A percentile compares a stretch with the other conserved stretches of the same genome.
phyloP scores from a whole-genome alignment of 2,113 vertebrate genomes.

The Mormyrus lacerda region DNA sequence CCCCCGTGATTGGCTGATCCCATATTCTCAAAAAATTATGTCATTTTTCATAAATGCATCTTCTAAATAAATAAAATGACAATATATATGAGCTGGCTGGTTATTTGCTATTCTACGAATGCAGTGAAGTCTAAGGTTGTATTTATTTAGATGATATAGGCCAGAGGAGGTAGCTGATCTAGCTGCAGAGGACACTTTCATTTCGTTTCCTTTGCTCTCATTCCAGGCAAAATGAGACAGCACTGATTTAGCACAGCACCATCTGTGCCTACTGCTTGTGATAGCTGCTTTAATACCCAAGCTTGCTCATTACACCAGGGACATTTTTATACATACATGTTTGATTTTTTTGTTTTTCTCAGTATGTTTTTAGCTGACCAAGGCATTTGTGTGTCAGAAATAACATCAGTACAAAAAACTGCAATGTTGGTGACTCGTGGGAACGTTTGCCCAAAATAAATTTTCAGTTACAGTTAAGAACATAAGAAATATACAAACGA shows the following conservation, averaged over 20 bases:
- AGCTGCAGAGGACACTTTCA: neutral
- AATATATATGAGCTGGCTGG: neutral
- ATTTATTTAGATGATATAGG: neutral
- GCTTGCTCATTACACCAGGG: neutral
- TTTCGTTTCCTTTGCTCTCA: neutral
- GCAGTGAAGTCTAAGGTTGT: neutral
- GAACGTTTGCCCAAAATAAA: neutral
- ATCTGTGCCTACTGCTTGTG: neutral
- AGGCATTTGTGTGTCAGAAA: neutral
- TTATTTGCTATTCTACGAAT: neutral
- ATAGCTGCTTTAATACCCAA: neutral
- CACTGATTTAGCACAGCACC: neutral
- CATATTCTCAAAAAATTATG: neutral
- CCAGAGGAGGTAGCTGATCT: neutral
- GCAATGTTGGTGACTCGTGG: neutral
- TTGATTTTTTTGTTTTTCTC: neutral
- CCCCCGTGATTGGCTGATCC: neutral
- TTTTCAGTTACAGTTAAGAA: too few species aligned
- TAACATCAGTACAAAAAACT: neutral
- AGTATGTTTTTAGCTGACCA: neutral
- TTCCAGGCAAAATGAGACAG: neutral
- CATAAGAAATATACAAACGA: too few species aligned
- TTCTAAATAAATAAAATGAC: neutral
- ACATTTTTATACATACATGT: neutral
- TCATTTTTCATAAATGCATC: neutral